phyloP scores from a whole-genome alignment of 2,113 vertebrate species.

The Dasyornis broadbenti region DNA sequence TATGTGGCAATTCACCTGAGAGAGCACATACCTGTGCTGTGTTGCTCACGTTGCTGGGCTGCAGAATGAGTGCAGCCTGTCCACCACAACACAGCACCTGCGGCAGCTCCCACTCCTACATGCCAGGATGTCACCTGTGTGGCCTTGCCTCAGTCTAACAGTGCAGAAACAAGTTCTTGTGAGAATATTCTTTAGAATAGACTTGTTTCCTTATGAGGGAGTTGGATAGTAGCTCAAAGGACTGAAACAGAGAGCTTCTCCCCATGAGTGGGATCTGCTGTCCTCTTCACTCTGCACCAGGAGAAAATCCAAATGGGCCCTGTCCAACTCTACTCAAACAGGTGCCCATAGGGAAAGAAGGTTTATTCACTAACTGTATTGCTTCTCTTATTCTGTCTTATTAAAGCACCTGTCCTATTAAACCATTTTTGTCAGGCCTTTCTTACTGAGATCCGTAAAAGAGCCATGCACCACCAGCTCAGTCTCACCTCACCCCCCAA shows the following conservation, averaged over 20 bases:
- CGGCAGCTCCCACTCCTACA: fast-evolving
- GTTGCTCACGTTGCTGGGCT: background rate
- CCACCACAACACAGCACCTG: background rate
- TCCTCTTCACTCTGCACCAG: background rate
- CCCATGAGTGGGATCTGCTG: background rate
- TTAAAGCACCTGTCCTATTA: background rate
- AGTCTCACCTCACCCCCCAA: background rate
- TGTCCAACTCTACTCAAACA: background rate
- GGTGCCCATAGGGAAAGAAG: background rate
- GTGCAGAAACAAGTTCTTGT: background rate
- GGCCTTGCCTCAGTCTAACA: background rate
- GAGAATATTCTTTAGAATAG: background rate
- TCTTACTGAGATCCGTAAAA: background rate
- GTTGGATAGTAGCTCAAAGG: background rate
- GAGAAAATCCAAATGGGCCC: background rate
- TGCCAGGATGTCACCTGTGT: background rate
- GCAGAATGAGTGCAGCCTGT: background rate
- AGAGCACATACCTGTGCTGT: fast-evolving
- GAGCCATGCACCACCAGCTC: background rate
- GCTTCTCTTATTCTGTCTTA: background rate
- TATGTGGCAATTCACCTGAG: too few relatives aligned
- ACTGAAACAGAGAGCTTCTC: background rate
- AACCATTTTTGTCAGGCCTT: background rate
- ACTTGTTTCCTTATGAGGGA: background rate
- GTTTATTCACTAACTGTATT: background rate